phyloP scores from a whole-genome alignment of 2,888 invertebrate species.

The Phasia obesa region DNA sequence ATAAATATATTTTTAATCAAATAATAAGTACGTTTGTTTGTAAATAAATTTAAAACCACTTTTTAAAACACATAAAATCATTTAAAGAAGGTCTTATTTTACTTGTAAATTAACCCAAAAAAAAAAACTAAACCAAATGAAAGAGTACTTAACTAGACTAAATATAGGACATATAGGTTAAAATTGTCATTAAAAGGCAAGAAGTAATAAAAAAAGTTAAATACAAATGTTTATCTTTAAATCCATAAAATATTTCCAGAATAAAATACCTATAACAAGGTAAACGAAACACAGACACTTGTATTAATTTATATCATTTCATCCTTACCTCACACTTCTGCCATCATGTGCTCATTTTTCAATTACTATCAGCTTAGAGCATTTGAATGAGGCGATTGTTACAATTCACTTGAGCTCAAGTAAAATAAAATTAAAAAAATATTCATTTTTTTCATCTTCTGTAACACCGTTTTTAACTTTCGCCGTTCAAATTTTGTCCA shows the following conservation, averaged over 20 bases:
- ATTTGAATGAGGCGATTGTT: too few relatives aligned
- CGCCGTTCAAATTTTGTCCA: constrained; percentile 18
- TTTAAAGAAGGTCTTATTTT: constrained; percentile 52
- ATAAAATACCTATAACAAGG: background rate
- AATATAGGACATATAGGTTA: constrained; percentile 40
- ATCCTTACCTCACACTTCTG: too few relatives aligned
- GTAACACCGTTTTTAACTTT: background rate
- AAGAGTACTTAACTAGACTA: constrained; percentile 4
- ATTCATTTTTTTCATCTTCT: background rate
- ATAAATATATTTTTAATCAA: constrained; percentile 58
- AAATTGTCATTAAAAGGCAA: constrained; percentile 20
- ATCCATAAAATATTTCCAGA: constrained; percentile 48
- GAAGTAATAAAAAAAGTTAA: background rate
- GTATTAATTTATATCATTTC: background rate
- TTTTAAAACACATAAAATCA: constrained; percentile 50
- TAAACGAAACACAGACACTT: constrained; percentile 32
- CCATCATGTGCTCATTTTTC: too few relatives aligned
- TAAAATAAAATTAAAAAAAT: too few relatives aligned
- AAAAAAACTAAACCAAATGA: constrained; percentile 6
- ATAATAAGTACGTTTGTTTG: constrained; percentile 65
- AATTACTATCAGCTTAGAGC: too few relatives aligned
- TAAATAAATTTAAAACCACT: constrained; percentile 57
- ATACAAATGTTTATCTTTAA: constrained; percentile 41
- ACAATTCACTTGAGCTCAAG: too few relatives aligned
- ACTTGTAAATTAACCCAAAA: too few relatives aligned